phyloP scores from a whole-genome alignment of 2,797 vertebrate genomes.

The Rhabdomys pumilio region DNA sequence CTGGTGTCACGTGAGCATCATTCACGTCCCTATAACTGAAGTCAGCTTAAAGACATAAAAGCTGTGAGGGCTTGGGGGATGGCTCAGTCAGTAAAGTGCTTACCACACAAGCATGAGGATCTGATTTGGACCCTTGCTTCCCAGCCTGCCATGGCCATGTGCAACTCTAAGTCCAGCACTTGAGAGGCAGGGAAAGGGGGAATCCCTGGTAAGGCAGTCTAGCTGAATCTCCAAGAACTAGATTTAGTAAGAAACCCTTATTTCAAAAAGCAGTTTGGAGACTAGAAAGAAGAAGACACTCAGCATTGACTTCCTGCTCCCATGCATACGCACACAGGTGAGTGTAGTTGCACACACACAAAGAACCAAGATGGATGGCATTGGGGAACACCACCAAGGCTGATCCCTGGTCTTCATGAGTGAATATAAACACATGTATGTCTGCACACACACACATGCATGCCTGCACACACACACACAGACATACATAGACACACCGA shows the following conservation, averaged over 20 bases:
- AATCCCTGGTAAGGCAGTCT: not conserved
- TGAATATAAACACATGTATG: not conserved
- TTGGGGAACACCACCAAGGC: not conserved
- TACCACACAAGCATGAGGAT: no score
- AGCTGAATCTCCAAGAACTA: not conserved
- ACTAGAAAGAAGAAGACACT: not conserved
- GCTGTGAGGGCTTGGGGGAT: not conserved
- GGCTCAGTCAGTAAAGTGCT: not conserved
- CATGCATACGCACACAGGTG: not conserved
- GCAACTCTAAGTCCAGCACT: not conserved
- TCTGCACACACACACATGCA: not conserved
- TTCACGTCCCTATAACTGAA: no score
- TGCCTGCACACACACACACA: not conserved
- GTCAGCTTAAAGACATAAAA: not conserved
- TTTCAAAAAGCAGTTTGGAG: not conserved
- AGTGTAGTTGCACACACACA: not conserved
- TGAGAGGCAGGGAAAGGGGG: not conserved
- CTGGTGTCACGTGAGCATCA: not conserved
- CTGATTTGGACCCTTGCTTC: not conserved
- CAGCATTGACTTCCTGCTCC: not conserved
- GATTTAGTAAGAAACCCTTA: not conserved
- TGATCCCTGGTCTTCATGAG: not conserved
- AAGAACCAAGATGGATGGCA: not conserved
- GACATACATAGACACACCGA: not conserved
- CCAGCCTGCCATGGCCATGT: not conserved